Conservation (phyloP, 2,888 invertebrate genomes). For the Sphaeridia pumilis region DNA sequence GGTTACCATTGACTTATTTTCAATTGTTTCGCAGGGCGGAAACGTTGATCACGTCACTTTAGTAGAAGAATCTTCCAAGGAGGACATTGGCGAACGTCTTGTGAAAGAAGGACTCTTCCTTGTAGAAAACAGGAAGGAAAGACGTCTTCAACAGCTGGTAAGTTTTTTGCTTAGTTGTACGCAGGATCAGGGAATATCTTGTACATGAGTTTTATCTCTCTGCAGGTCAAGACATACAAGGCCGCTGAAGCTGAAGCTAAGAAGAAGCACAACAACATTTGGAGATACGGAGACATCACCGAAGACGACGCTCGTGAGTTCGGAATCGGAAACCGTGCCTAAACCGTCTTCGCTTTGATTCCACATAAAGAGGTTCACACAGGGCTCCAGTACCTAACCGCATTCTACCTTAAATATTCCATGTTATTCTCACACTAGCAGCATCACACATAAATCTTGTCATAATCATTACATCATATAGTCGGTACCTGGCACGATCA, state of each 20-base stretch:
- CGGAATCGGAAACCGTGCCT: conserved; percentile 41
- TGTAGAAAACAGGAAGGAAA: conserved; percentile 67
- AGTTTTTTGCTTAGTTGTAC: conserved; percentile 35
- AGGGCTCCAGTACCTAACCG: conserved; percentile 15
- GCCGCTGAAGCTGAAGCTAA: conserved; percentile 77
- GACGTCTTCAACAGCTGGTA: conserved; percentile 64
- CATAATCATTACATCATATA: too few species aligned
- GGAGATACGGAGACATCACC: conserved; percentile 98
- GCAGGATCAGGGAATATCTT: background rate
- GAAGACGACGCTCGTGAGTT: conserved; percentile 76
- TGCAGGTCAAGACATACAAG: conserved; percentile 62
- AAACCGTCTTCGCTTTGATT: background rate
- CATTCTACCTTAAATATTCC: conserved; percentile 16
- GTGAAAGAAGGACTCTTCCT: conserved; percentile 75
- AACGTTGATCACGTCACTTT: conserved; percentile 32
- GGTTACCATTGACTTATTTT: background rate
- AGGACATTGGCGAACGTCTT: conserved; percentile 63
- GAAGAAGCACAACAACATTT: conserved; percentile 74
- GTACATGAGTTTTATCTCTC: conserved; percentile 5
- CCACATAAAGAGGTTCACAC: background rate
- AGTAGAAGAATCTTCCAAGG: conserved; percentile 41
- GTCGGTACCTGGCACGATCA: too few species aligned
- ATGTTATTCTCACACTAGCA: too few species aligned
- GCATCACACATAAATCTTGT: too few species aligned
- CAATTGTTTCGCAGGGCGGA: conserved; percentile 17